Percentiles rank a stretch among this genome's conserved stretches.
Conservation (phyloP, 2,113 vertebrate genomes). For the Clarias gariepinus region DNA sequence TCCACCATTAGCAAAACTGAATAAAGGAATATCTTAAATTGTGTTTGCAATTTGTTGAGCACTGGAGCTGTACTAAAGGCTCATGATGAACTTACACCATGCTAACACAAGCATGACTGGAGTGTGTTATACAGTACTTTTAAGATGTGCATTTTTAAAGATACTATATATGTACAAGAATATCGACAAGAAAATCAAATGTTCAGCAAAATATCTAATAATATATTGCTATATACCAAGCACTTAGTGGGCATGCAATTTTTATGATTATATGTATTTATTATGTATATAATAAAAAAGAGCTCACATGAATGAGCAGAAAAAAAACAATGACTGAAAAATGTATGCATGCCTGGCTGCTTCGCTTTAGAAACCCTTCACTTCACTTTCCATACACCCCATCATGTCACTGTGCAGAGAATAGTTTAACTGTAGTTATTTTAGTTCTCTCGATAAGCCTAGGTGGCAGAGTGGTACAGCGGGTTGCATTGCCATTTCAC, state of each 20-base stretch:
- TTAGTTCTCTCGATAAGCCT: not conserved
- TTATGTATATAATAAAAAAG: too few relatives aligned
- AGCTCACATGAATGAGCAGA: not conserved
- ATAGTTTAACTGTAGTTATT: not conserved
- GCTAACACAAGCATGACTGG: not conserved
- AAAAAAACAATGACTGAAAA: not conserved
- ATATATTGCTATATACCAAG: not conserved
- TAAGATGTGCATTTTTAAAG: not conserved
- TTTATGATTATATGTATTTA: too few relatives aligned
- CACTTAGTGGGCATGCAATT: not conserved
- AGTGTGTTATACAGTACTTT: not conserved
- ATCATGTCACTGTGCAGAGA: not conserved
- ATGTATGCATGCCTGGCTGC: not conserved
- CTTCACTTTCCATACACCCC: too few relatives aligned
- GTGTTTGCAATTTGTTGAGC: not conserved
- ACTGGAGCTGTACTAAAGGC: not conserved
- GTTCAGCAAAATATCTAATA: not conserved
- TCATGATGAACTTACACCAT: not conserved
- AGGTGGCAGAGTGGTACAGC: not conserved
- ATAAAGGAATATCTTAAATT: not conserved
- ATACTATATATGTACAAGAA: not conserved
- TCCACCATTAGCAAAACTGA: not conserved
- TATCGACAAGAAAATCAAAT: not conserved
- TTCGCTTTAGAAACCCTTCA: not conserved
- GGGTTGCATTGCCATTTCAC: not conserved